Evolutionary conservation across 1,140 invertebrate species (phyloP).

Genomic region (Ceratina australensis): DNA sequence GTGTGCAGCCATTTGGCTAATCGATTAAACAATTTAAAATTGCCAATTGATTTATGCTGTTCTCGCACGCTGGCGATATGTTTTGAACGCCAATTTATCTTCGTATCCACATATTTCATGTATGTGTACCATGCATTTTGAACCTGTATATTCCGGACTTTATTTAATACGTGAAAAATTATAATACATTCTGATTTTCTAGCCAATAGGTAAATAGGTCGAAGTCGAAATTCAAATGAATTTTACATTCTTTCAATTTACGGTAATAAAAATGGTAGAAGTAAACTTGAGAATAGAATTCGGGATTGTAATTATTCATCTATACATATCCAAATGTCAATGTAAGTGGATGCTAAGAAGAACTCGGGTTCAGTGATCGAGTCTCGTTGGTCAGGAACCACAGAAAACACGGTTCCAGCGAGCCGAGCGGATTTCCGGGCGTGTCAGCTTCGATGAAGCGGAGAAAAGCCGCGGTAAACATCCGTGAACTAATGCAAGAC

Average conservation of each 20-base stretch:
- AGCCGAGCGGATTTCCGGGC: background rate
- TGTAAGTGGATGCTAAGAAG: background rate
- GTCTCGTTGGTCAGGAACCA: background rate
- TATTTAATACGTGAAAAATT: no score
- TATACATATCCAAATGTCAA: background rate
- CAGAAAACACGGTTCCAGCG: background rate
- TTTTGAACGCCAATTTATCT: background rate
- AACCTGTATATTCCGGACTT: no score
- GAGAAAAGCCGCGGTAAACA: slow-evolving; percentile 21
- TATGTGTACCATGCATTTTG: no score
- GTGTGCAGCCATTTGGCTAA: background rate
- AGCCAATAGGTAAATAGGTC: no score
- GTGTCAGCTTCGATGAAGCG: background rate
- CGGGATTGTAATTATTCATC: background rate
- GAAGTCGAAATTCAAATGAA: no score
- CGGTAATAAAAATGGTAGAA: no score
- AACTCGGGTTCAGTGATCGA: background rate
- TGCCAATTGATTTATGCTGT: background rate
- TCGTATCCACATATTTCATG: no score
- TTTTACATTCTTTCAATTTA: no score
- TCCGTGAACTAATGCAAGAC: slow-evolving; percentile 42
- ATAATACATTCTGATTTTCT: no score
- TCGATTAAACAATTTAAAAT: slow-evolving; percentile 4
- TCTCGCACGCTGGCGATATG: background rate
- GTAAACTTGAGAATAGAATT: no score